Evolutionary conservation across 2,113 vertebrate species (phyloP), one percentile per base, ranked within the genome.

Genomic region (Gallinago media): DNA sequence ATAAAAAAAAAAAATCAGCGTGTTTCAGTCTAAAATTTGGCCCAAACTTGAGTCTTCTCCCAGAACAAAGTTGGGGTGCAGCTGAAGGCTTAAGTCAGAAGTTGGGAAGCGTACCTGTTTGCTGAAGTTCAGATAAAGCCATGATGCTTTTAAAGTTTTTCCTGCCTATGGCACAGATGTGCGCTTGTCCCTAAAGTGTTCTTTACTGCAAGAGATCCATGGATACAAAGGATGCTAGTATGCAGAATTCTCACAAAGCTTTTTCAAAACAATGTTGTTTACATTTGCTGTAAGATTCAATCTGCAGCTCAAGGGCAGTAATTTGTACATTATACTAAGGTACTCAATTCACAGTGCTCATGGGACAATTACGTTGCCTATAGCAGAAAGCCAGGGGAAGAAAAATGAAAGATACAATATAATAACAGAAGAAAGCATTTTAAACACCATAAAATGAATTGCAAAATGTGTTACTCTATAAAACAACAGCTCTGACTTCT

Each of bases 281-380:
- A 79, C 77, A 61, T 87, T 93, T 95, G 74, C 70, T 84, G 56
- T 56, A 68, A 67, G 42, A 54, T 42, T 88, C 70, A 77, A 68
- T 47, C 65, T 91, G 42, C 74, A 77, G 65, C 88, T 95, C 88
- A 85, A 77, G 91, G 84, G 70, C 84, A 91, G n/a, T 54, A 68
- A 88, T 88, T 81, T 77, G 70, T 85, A 44, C 49, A 7, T 77
- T 82, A 73, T 38, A 47, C 70, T 44, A 27, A 85, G 65, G 47
- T 77, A 77, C n/a, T 77, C 42, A 49, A 55, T 87, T 95, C 82
- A 59, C 34, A 79, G 63, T 73, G 59, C 70, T 90, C 91, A 40
- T 59, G 72, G 67, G 86, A 83, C 83, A 70, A 68, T 56, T 77
- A 73, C 17, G 55, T 47, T 47, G 66, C 50, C 62, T 65, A 81